These are phyloP conservation scores for Orthosia gracilis DNA, from an alignment of 2,888 invertebrate genomes.

Conservation along the genomic window DNA sequence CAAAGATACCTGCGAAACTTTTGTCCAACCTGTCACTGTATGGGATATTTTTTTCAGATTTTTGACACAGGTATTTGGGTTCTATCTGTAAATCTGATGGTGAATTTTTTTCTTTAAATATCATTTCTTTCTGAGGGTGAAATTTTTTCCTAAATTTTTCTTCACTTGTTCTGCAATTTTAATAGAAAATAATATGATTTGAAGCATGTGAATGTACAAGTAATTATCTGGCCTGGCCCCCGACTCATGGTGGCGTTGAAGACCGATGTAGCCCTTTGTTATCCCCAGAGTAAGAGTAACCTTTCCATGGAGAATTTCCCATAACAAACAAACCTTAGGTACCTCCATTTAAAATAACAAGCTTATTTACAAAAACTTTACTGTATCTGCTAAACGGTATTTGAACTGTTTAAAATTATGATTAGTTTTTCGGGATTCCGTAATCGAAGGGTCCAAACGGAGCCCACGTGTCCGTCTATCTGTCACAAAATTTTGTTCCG, in stretches of 20 bases:
- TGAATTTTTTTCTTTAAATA: no score
- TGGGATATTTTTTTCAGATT: not conserved
- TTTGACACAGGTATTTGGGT: not conserved
- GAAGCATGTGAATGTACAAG: no score
- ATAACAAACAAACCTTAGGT: not conserved
- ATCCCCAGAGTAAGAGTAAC: not conserved
- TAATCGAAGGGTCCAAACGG: no score
- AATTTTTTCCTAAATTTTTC: not conserved
- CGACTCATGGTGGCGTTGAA: not conserved
- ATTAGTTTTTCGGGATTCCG: no score
- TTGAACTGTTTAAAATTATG: no score
- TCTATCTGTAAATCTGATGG: not conserved
- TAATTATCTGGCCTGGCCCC: not conserved
- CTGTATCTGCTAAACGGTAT: no score
- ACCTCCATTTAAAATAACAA: not conserved
- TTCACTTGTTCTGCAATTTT: not conserved
- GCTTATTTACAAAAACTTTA: no score
- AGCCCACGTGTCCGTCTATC: no score
- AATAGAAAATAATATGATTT: not conserved
- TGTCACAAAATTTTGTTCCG: no score
- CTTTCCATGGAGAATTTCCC: not conserved
- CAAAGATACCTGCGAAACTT: not conserved
- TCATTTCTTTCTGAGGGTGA: not conserved
- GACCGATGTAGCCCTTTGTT: not conserved
- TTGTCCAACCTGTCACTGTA: not conserved